These are phyloP conservation scores for Styela clava DNA, from an alignment of 23 tunicate genomes.

Conservation along the genomic window DNA sequence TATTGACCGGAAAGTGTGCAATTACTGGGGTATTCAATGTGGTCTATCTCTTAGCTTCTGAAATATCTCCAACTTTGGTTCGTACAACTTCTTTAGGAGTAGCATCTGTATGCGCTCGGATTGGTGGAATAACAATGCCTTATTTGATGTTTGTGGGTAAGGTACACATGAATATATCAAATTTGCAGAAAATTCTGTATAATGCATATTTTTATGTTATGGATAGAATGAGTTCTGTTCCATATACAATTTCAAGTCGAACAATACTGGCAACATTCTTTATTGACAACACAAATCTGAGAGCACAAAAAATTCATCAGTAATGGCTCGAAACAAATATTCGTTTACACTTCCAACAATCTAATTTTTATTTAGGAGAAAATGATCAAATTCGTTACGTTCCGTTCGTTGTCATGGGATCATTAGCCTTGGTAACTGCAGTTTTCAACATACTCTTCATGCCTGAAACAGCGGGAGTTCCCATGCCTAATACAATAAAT, in stretches of 20 bases:
- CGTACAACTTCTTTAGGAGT: constrained; percentile 21
- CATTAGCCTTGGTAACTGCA: not conserved
- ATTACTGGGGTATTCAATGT: not conserved
- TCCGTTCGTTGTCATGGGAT: not conserved
- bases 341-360: no score
- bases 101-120: constrained; percentile 3
- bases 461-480: not conserved
- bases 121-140: constrained; percentile 23
- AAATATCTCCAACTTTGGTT: constrained; percentile 14
- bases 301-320: no score
- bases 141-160: constrained; percentile 10
- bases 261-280: no score
- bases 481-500: not conserved
- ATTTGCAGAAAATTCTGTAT: no score
- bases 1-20: not conserved
- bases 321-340: no score
- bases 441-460: not conserved
- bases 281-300: no score
- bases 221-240: no score
- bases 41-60: not conserved
- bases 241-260: no score
- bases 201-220: no score
- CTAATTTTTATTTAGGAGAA: no score
- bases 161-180: no score
- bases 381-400: not conserved